Evolutionary conservation across 23 tunicate species (phyloP), one percentile per base, ranked within the genome.

Genomic region (Aplidium turbinatum): DNA sequence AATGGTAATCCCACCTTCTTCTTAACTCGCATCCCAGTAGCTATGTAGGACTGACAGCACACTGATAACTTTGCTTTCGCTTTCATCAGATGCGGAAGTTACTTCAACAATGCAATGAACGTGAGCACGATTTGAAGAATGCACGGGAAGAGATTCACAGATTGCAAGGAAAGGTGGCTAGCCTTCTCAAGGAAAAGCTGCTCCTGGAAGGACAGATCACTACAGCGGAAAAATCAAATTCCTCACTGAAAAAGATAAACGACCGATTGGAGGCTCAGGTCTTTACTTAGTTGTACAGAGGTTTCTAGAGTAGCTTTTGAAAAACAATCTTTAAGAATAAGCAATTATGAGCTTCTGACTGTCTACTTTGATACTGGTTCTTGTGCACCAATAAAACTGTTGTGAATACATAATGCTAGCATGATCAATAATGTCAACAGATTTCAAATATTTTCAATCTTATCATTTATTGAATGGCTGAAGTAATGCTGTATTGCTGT

Each of bases 61-160:
- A n/a, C n/a, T n/a, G n/a, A n/a, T n/a, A 19, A 57, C 22, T 20
- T 57, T 25, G 13, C 24, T 20, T 16, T 16, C 22, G 28, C 16
- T 46, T n/a, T 75, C 23, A 63, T 6, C 42, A 81, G 89, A 91
- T 84, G 22, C 75, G 80, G 28, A 82, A 66, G 29, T 60, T 91
- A 28, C 27, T 91, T 32, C 91, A 79, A 29, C 87, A 81, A 68
- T 63, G 84, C 56, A 84, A 54, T 38, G 87, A 91, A 13, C 75
- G 89, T 31, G 91, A 91, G 33, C 67, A 35, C 25, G 89, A 91
- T 3, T 25, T 91, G 23, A 54, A 75, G 7, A 35, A 34, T 35
- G 26, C 47, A 24, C 57, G 50, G 28, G 45, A 73, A 33, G 91
- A 91, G 75, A 42, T 73, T 30, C 57, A 63, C 27, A 78, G 65